Evolutionary conservation across 2,797 vertebrate species (phyloP), one percentile per base, ranked within the genome.

Genomic region (Sebastes steindachneri): DNA sequence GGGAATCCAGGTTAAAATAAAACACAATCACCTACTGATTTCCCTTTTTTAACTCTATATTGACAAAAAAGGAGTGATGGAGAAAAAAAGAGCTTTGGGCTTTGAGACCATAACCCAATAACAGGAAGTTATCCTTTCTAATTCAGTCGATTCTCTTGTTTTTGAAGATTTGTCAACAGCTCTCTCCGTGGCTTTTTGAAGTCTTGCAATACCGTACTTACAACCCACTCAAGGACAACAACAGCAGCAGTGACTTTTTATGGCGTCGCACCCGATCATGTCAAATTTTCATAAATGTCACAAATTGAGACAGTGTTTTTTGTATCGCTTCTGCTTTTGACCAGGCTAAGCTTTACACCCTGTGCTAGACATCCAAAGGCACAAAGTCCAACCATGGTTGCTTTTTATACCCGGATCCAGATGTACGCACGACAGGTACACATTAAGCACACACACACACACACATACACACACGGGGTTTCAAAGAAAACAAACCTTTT

Each of bases 161-260:
- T 75, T 60, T 65, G 15, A 81, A 55, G 58, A 79, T 51, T 80
- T 74, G 85, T 88, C 78, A 81, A 81, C 75, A 85, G 77, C 64
- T 90, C 85, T 89, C 87, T 86, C 69, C 58, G 79, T 86, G 89
- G 90, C 92, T 90, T 92, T 93, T 90, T 92, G 88, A 90, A 81
- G 84, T 92, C 83, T 90, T 89, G 92, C 91, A 91, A 93, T 93
- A 93, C 84, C 48, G 51, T 79, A 68, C 55, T 81, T 69, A 73
- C 63, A 74, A 72, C 85, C 77, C 77, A 74, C 79, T 31, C 59
- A 58, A 25, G 26, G n/a, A 64, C 41, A 51, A 58, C 7, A 62
- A 14, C 4, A 54, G 7, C 3, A 33, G 48, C 29, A 33, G 23
- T 28, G 68, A 68, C 28, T 67, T 35, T 25, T 21, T 45, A 54